Percentiles rank a stretch among this genome's conserved stretches.
Evolutionary conservation across 2,113 vertebrate genomes (phyloP).

Genomic region (Gymnorhina tibicen): DNA sequence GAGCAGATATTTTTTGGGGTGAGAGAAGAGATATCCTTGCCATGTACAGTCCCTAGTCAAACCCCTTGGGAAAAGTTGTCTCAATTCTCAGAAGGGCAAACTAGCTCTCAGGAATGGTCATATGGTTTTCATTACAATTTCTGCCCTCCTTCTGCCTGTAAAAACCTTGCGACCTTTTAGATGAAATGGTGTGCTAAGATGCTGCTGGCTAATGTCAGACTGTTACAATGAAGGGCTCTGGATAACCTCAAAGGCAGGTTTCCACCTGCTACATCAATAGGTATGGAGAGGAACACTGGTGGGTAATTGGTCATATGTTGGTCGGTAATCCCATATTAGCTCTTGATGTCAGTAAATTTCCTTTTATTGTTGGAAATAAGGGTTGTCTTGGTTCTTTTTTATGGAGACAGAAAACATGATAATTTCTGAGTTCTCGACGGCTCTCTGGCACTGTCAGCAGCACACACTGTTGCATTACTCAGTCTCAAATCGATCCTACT

Average conservation of each 20-base stretch:
- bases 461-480: background rate
- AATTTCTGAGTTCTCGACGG: background rate
- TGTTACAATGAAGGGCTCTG: background rate
- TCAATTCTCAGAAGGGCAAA: background rate
- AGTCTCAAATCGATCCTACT: background rate
- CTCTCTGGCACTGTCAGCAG: background rate
- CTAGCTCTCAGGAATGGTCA: background rate
- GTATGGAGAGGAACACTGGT: background rate
- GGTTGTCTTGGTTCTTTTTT: background rate
- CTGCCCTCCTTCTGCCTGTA: background rate
- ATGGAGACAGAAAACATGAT: background rate
- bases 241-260: background rate
- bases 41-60: background rate
- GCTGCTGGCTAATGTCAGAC: background rate
- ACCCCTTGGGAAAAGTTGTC: background rate
- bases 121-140: background rate
- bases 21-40: background rate
- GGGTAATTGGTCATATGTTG: background rate
- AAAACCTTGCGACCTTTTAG: background rate
- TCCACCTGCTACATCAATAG: background rate
- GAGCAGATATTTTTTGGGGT: background rate
- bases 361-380: background rate
- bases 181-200: background rate
- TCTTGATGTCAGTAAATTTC: background rate
- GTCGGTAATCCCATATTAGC: background rate